Evolutionary conservation across 2,888 invertebrate genomes (phyloP).

Genomic region (Buathra laborator): DNA sequence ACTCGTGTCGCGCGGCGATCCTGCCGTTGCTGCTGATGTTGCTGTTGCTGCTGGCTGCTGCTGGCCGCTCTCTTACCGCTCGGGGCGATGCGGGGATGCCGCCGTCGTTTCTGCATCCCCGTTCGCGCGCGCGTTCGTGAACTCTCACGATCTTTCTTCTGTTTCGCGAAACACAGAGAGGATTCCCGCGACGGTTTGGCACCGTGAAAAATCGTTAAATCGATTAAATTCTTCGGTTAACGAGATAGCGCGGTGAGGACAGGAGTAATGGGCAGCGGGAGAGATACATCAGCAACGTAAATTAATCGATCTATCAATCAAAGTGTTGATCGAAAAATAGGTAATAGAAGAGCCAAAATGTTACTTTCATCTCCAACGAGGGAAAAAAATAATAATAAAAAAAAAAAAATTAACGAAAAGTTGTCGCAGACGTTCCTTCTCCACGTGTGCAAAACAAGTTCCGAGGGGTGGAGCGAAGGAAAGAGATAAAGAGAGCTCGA

Average conservation of each 20-base stretch:
- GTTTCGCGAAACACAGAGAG: constrained; percentile 17
- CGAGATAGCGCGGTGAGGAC: constrained; percentile 25
- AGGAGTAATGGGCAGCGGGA: constrained; percentile 27
- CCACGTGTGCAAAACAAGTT: constrained; percentile 44
- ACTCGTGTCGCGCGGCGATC: constrained; percentile 81
- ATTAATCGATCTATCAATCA: constrained; percentile 57
- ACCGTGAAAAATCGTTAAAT: constrained; percentile 30
- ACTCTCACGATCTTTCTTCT: constrained; percentile 66
- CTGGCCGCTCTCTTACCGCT: constrained; percentile 28
- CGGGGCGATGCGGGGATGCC: constrained; percentile 31
- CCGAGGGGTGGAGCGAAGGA: constrained; percentile 7
- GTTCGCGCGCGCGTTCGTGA: constrained; percentile 56
- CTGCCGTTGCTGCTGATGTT: constrained; percentile 48
- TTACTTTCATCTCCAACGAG: neutral
- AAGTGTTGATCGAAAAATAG: neutral
- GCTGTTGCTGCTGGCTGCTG: constrained; percentile 38
- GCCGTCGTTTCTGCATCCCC: constrained; percentile 50
- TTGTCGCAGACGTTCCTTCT: constrained; percentile 6
- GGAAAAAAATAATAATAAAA: neutral
- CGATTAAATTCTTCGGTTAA: constrained; percentile 53
- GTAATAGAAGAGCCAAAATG: neutral
- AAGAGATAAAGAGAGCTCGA: constrained; percentile 55
- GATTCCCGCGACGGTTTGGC: constrained; percentile 2
- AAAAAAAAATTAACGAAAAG: neutral
- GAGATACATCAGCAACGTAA: constrained; percentile 27